Base-by-base conservation (phyloP, 2,113 vertebrate species). In the Galeopterus variegatus region DNA sequence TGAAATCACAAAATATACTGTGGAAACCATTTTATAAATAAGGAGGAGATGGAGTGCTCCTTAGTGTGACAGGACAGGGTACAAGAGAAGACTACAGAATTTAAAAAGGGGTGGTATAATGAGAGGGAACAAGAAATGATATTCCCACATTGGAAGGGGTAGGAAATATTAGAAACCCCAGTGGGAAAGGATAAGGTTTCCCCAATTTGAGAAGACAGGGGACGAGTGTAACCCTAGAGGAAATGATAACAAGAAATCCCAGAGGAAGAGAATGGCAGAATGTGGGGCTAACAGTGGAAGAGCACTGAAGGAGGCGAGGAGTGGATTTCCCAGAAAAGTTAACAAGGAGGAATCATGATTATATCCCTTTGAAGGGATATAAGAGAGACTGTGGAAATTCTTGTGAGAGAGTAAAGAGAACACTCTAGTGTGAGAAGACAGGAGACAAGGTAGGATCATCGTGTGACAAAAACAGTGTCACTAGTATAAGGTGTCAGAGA, bases 201-300 rank as follows among this genome's bases (percentile, higher is more conserved):
- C 65, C 82, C 65, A 93, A 11, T 84, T 86, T 87, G 60, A 95
- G 79, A 97, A 95, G 52, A 85, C 21, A 88, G 11, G 12, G 26
- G 26, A 70, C 48, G 91, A 91, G 24, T 65, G 26, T 17, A 93
- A 75, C 65, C 41, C 45, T 48, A 88, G 17, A 96, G 24, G 69
- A 95, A 96, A 90, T 83, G 94, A 62, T 24, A 94, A 65, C 15
- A 36, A 31, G 23, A 72, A 89, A 69, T 5, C 45, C 33, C 64
- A 90, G 31, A 81, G 65, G 62, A 90, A 85, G 11, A 76, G 19
- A 19, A 60, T 81, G n/a, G 45, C 54, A 90, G 75, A 80, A 94
- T 75, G 80, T 56, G 54, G 36, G 64, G 28, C n/a, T 84, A 80
- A 80, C 33, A 81, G 54, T 81, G 15, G 48, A 58, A 87, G 81